Evolutionary conservation across 2,888 invertebrate genomes (phyloP), one percentile per base, ranked within the genome.

Genomic region (Frankliniella intonsa): DNA sequence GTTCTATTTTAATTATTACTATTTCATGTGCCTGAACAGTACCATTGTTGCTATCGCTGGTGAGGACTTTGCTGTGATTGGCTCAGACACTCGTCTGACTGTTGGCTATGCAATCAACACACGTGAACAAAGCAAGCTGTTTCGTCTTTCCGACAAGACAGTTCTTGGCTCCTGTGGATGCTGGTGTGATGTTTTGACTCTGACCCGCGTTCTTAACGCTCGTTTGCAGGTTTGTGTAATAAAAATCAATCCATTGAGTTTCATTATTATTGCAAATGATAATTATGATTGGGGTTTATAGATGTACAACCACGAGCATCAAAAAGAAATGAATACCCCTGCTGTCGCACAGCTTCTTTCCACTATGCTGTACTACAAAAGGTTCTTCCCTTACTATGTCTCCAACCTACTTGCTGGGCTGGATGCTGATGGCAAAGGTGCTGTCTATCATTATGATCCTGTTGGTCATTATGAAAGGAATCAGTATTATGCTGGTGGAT

Each of bases 301-400:
- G 92, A 97, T 98, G 94, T 98, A 97, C 87, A 91, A 94, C 84
- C 97, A 99, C 87, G 95, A 97, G 84, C 98, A 99, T 88, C 94
- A 96, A 87, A 97, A 96, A 88, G 90, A 92, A 1, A 98, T 98
- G 96, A 91, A 94, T 0, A 96, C 98, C 0, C 93, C 94, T 82
- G 98, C 98, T 2, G 92, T 96, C 8, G 97, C 99, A 5, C 98
- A 99, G 88, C 95, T 99, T 95, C 89, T 99, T 22, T 96, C 98
- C 0, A 97, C 97, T 8, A 94, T 97, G 90, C 90, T 99, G 85
- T 99, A 99, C 87, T 95, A 97, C 88, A 95, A 97, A 86, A 92
- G 99, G 82, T 99, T 99, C 89, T 99, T 99, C 89, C 99, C 99
- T 0, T 99, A 98, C 88, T 99, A 98, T 87, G 94, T 98, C 38